Evolutionary conservation across 2,113 vertebrate species (phyloP).

Genomic region (Lamprotornis superbus): DNA sequence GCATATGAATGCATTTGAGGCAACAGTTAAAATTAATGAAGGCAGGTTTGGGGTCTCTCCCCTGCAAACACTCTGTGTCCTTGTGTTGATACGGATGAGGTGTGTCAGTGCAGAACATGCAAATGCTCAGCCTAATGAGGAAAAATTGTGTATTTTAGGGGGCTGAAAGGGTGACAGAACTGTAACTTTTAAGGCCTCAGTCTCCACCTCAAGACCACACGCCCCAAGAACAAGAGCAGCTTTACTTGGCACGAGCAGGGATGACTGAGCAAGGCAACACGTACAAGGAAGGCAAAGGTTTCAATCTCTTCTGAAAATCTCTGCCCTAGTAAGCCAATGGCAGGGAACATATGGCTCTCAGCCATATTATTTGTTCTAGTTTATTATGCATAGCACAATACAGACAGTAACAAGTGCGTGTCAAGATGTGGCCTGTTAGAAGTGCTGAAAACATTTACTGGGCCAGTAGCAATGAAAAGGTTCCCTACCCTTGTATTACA

Average conservation of each 20-base stretch:
- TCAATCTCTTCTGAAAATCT: neutral
- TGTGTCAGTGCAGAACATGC: rapidly evolving
- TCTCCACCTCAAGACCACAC: neutral
- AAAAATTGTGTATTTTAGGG: neutral
- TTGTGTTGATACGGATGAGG: rapidly evolving
- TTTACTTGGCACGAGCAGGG: neutral
- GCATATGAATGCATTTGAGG: neutral
- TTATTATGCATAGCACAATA: constrained; percentile 43
- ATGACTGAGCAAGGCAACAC: neutral
- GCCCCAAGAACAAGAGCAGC: neutral
- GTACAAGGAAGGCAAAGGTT: neutral
- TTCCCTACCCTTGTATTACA: constrained; percentile 14
- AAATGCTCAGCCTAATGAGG: neutral
- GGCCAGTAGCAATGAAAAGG: constrained; percentile 37
- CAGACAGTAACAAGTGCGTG: neutral
- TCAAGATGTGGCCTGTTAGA: constrained; percentile 30
- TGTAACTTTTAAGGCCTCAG: neutral
- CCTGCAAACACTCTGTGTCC: neutral
- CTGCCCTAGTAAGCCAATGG: neutral
- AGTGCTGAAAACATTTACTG: constrained; percentile 48
- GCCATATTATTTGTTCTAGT: constrained; percentile 33
- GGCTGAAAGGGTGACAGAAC: neutral
- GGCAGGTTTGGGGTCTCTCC: neutral
- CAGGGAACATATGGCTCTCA: constrained; percentile 1
- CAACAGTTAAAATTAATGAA: neutral